Evolutionary conservation across 2,113 vertebrate genomes (phyloP).

Genomic region (Epinephelus fuscoguttatus): DNA sequence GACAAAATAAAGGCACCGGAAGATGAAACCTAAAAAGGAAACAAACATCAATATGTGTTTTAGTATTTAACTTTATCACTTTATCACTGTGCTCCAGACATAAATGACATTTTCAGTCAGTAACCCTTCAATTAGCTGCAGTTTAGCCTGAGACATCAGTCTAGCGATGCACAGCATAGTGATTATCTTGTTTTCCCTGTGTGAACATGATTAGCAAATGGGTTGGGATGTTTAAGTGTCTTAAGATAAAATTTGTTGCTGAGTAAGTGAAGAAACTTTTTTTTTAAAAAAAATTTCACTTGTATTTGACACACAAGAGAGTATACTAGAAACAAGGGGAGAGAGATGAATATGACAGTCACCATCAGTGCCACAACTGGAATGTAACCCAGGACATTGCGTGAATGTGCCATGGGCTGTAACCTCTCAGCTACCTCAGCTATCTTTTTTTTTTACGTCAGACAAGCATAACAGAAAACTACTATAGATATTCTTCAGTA

Average conservation of each 20-base stretch:
- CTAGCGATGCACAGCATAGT: conserved; percentile 14
- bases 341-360: too few relatives aligned
- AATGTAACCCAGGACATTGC: too few relatives aligned
- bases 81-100: conserved; percentile 40
- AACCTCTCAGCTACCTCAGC: too few relatives aligned
- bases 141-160: conserved; percentile 41
- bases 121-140: conserved; percentile 59
- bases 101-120: conserved; percentile 47
- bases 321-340: too few relatives aligned
- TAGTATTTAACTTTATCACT: conserved; percentile 30
- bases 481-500: background rate
- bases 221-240: conserved; percentile 9
- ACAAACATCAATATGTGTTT: conserved; percentile 36
- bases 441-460: too few relatives aligned
- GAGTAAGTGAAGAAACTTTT: background rate
- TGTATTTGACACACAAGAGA: too few relatives aligned
- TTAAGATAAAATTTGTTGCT: background rate
- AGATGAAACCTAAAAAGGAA: conserved; percentile 40
- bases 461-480: background rate
- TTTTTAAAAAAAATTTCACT: too few relatives aligned
- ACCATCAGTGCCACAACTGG: too few relatives aligned
- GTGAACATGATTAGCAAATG: conserved; percentile 57
- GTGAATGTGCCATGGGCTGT: too few relatives aligned
- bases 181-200: conserved; percentile 62
- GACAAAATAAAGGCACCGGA: conserved; percentile 49